A percentile compares a stretch with the other conserved stretches of the same genome.
These are phyloP conservation scores for Tachyglossus aculeatus DNA, from an alignment of 2,797 vertebrate species.

Conservation along the genomic window DNA sequence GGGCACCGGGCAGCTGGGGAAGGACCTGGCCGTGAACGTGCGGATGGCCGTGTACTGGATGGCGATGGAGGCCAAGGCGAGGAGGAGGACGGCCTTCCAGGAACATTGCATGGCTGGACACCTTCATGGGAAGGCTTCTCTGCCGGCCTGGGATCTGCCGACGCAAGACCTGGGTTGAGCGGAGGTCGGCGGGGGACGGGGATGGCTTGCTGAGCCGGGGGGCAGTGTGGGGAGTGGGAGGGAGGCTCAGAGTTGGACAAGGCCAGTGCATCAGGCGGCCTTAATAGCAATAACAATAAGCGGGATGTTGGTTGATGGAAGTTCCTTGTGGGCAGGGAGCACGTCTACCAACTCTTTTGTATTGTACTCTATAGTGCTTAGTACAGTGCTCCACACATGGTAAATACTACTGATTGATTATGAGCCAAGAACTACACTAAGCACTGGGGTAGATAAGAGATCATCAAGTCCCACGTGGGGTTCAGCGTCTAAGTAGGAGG, in stretches of 20 bases:
- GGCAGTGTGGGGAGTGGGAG: no score
- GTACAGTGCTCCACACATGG: background rate
- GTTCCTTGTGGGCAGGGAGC: no score
- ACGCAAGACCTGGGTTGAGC: constrained; percentile 26
- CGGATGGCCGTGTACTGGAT: constrained; percentile 97
- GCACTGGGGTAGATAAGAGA: no score
- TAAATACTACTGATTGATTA: no score
- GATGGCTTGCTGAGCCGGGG: no score
- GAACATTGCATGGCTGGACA: constrained; percentile 97
- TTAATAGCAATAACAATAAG: background rate
- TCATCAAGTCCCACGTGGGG: no score
- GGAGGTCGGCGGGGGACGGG: background rate
- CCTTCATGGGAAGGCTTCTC: constrained; percentile 84
- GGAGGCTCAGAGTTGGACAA: background rate
- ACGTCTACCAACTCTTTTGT: no score
- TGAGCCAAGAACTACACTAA: no score
- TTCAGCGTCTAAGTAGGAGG: no score
- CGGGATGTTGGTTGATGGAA: no score
- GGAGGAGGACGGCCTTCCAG: constrained; percentile 96
- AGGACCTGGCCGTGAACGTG: constrained; percentile 92
- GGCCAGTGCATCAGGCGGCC: background rate
- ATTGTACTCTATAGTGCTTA: background rate
- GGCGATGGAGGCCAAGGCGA: constrained; percentile 93
- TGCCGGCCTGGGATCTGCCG: constrained; percentile 57
- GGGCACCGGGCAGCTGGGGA: constrained; percentile 87